Conservation (phyloP, 2,797 vertebrate genomes). For the Spheniscus humboldti region DNA sequence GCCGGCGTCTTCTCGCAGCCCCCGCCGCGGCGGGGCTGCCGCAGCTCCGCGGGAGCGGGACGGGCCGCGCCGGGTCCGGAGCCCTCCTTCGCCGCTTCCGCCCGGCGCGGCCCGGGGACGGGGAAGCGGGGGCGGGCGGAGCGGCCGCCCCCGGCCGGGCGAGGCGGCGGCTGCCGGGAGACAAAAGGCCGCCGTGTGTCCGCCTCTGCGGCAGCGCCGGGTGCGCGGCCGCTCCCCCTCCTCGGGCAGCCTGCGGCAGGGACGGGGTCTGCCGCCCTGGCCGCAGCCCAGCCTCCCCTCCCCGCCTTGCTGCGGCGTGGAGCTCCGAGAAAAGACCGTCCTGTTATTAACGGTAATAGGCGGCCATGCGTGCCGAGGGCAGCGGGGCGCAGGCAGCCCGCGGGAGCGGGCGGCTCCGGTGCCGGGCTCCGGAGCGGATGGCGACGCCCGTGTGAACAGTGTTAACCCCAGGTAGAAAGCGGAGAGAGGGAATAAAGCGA, state of each 20-base stretch:
- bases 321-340: not conserved
- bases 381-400: not conserved
- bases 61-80: not conserved
- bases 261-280: not conserved
- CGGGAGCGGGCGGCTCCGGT: not conserved
- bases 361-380: not conserved
- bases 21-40: not conserved
- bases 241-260: not conserved
- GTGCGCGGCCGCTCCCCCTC: not conserved
- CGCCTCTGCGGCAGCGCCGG: not conserved
- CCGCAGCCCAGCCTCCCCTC: not conserved
- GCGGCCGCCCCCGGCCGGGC: not conserved
- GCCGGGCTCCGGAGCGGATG: not conserved
- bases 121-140: not conserved
- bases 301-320: not conserved
- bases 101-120: too few relatives aligned
- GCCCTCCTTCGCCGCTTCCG: not conserved
- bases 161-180: not conserved
- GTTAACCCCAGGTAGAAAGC: not conserved
- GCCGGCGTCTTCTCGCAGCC: not conserved
- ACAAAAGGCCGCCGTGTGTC: conserved; percentile 19
- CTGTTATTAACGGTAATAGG: not conserved
- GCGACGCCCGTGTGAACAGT: not conserved
- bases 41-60: not conserved
- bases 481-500: not conserved